Percentiles rank a stretch among this genome's conserved stretches.
Evolutionary conservation across 1,140 invertebrate species (phyloP).

Genomic region (Pinna nobilis): DNA sequence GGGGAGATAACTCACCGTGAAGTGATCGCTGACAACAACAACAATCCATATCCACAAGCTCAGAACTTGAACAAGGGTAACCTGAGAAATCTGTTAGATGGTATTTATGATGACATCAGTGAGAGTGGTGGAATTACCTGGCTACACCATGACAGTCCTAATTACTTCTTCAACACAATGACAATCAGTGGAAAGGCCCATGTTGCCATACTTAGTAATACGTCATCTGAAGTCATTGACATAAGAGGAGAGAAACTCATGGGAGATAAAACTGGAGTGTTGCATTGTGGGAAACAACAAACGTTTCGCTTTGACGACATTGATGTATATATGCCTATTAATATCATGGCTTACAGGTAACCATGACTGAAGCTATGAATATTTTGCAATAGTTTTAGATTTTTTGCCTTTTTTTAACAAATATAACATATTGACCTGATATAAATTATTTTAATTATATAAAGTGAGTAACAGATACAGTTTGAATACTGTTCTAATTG

Average conservation of each 20-base stretch:
- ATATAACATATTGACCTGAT: too few relatives aligned
- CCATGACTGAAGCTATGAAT: too few relatives aligned
- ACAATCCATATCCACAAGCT: constrained; percentile 53
- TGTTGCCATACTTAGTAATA: constrained; percentile 63
- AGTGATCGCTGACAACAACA: constrained; percentile 57
- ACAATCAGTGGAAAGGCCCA: constrained; percentile 59
- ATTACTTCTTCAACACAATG: constrained; percentile 57
- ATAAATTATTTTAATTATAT: too few relatives aligned
- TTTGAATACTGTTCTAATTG: too few relatives aligned
- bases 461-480: too few relatives aligned
- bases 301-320: constrained; percentile 57
- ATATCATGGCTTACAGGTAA: constrained; percentile 65
- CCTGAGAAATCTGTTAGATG: constrained; percentile 51
- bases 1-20: constrained; percentile 38
- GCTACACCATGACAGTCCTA: constrained; percentile 49
- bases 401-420: too few relatives aligned
- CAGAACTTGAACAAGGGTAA: constrained; percentile 31
- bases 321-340: constrained; percentile 62
- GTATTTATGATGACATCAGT: constrained; percentile 53
- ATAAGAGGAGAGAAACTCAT: constrained; percentile 44
- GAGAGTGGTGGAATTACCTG: constrained; percentile 60
- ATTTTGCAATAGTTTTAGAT: too few relatives aligned
- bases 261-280: constrained; percentile 59
- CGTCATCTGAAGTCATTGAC: constrained; percentile 42
- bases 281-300: constrained; percentile 59